Base-by-base conservation (phyloP, 1,140 invertebrate genomes). In the Galleria mellonella region DNA sequence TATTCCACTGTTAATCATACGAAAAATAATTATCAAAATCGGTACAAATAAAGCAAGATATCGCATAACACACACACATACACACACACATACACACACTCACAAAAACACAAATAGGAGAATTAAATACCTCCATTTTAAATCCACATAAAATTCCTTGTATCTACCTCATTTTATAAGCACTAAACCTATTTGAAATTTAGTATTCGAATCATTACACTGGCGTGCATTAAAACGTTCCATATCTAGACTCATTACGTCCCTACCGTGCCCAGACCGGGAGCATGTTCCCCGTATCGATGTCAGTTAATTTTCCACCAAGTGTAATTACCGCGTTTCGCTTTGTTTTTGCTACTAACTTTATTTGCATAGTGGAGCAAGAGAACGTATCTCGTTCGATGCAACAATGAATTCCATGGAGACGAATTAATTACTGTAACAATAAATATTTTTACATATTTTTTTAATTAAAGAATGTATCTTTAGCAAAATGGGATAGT, bases 331-430 rank as follows among this genome's bases (percentile, higher is more conserved):
- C 76, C 67, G 67, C 63, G 72, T 66, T 69, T 73, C 62, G 61
- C 79, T 83, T 83, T 83, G 74, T 83, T 83, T 83, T 83, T 81
- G 74, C 76, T 75, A 71, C 70, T 54, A 72, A 75, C 76, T 83
- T 78, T 78, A 81, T 83, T 83, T 81, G 76, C 76, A 81, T 78
- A 78, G 74, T 61, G 63, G 30, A 47, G 51, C 52, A 58, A 50
- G 56, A 23, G 57, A 62, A 58, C 55, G 60, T 31, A 60, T 56
- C 66, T 59, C 47, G 58, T 49, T 49, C 43, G 45, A 31, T 40
- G 12, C 49, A 14, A 67, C 47, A 66, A 39, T 14, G 38, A 32
- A 35, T 32, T 12, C 12, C 5, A 32, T 58, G 46, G 73, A 73
- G 62, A 44, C 10, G 56, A 13, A 23, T 3, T 23, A 23, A 23